phyloP scores from a whole-genome alignment of 2,113 vertebrate genomes.

The Tupaia tana region DNA sequence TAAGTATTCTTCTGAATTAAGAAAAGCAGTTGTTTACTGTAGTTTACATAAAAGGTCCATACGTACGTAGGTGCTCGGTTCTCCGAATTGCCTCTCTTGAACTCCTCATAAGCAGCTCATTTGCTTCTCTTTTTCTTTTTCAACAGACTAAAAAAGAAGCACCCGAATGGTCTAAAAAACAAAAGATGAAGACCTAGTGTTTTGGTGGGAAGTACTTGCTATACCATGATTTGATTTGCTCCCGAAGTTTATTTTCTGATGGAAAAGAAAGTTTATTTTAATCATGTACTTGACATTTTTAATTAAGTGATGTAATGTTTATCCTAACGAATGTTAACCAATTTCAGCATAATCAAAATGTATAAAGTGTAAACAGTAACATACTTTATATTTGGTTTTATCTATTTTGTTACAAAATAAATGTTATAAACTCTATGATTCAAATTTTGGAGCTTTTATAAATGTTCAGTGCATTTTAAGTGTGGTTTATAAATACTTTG shows the following conservation, averaged over 20 bases:
- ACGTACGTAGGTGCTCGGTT: neutral
- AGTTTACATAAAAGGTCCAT: constrained; percentile 1
- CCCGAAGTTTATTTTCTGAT: constrained; percentile 17
- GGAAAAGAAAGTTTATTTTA: constrained; percentile 66
- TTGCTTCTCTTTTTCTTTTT: constrained; percentile 55
- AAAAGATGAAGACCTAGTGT: constrained; percentile 86
- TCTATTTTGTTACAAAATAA: constrained; percentile 77
- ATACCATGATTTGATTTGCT: constrained; percentile 48
- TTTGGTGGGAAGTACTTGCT: constrained; percentile 37
- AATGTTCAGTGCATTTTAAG: constrained; percentile 75
- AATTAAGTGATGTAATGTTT: constrained; percentile 68
- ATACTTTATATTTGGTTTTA: constrained; percentile 72
- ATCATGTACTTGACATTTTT: constrained; percentile 67
- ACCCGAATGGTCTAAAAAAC: constrained; percentile 90
- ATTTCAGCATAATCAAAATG: constrained; percentile 74
- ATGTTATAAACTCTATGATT: constrained; percentile 58
- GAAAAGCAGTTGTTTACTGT: constrained; percentile 18
- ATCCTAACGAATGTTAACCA: constrained; percentile 72
- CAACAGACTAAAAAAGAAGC: constrained; percentile 93
- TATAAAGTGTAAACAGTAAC: constrained; percentile 47
- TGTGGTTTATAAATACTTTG: constrained; percentile 71
- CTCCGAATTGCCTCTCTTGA: neutral
- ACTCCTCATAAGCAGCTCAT: neutral
- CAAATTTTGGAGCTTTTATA: constrained; percentile 39
- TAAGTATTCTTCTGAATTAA: constrained; percentile 48